These are phyloP conservation scores for Acholoe squamosa DNA, from an alignment of 2,888 invertebrate genomes.

Conservation along the genomic window DNA sequence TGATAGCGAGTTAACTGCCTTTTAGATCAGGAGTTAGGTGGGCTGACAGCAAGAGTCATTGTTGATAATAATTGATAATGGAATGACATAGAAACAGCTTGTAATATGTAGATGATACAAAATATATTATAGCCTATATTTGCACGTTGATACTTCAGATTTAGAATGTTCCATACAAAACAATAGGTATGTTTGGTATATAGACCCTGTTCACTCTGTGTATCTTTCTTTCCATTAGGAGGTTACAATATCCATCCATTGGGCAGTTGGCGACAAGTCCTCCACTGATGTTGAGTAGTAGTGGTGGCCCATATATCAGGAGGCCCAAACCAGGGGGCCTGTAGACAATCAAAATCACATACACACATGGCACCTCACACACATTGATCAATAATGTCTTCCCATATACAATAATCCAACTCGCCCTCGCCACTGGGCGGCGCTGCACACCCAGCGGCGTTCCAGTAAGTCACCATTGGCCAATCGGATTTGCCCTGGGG, in stretches of 20 bases:
- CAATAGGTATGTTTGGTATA: not conserved
- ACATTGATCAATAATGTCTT: no score
- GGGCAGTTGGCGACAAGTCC: no score
- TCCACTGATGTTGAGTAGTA: no score
- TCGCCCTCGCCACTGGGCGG: no score
- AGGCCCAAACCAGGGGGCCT: no score
- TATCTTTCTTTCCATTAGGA: not conserved
- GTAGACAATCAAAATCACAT: no score
- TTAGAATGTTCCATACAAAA: slow-evolving; percentile 6
- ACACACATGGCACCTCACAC: no score
- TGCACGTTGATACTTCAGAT: not conserved
- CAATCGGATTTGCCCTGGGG: not conserved
- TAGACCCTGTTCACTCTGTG: not conserved
- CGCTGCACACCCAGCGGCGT: no score
- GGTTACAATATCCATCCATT: not conserved
- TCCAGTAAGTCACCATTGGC: not conserved
- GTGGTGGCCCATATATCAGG: no score
- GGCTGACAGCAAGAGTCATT: not conserved
- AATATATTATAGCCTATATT: slow-evolving; percentile 24
- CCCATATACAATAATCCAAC: no score
- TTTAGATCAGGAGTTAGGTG: not conserved
- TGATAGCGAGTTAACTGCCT: slow-evolving; percentile 11
- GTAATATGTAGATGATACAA: slow-evolving; percentile 2
- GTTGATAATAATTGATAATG: not conserved
- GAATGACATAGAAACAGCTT: not conserved